Base-by-base conservation (phyloP, 2,797 vertebrate genomes). In the Trachops cirrhosus region DNA sequence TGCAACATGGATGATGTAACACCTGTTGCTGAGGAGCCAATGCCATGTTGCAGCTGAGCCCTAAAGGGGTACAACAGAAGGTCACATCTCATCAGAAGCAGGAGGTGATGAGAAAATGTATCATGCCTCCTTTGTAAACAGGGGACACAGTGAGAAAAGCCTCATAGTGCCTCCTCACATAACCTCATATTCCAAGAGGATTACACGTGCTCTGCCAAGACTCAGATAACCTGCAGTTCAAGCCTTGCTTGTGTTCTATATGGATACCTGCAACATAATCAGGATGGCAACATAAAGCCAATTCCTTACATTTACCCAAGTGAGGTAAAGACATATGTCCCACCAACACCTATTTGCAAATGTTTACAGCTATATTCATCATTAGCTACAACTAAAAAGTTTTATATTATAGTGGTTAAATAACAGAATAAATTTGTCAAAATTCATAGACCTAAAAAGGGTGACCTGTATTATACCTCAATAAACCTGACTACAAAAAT, bases 401-500 rank as follows among this genome's bases (percentile, higher is more conserved):
- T n/a, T 74, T 73, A 68, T 59, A 68, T 52, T 59, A 26, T 62
- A 8, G 16, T 86, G 18, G 68, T 57, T 57, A 67, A 11, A 19
- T 34, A 59, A 68, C 41, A 37, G 15, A 18, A 18, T 44, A 86
- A 93, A 22, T 70, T 70, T 32, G 52, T 62, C 21, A 83, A 57
- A 94, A 64, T 32, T 50, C 34, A 94, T 32, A 89, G 32, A 77
- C 14, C 16, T 82, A 46, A 50, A 67, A 86, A 67, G 2, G 14
- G 32, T 70, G 9, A 62, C 12, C 2, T 86, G 29, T 80, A 62
- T 50, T 64, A 74, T 24, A 46, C 5, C 0, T 80, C 68, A 82
- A 52, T 74, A 94, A 68, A 70, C 6, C 37, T 96, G 37, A 79
- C 21, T 89, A 80, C 44, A 79, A 73, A 96, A 89, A 44, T 80